Conservation (phyloP, 2,797 vertebrate species). For the Gallinago stenura region DNA sequence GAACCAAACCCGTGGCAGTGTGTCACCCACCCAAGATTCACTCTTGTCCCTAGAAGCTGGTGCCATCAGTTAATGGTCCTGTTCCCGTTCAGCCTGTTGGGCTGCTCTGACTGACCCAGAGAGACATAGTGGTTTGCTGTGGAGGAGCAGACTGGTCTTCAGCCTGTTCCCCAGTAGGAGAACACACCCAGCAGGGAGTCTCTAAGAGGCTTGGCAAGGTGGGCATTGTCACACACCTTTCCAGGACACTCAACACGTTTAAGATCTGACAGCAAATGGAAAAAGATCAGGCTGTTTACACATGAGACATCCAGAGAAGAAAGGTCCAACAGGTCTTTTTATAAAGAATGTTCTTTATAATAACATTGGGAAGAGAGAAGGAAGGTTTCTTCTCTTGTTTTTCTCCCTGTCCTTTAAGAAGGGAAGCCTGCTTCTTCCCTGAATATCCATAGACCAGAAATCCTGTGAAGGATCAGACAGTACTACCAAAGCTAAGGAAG, state of each 20-base stretch:
- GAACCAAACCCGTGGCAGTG: neutral
- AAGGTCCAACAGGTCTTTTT: neutral
- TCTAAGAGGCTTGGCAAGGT: neutral
- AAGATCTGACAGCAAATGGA: neutral
- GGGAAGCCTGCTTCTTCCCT: neutral
- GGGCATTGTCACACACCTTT: neutral
- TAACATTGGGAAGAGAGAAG: neutral
- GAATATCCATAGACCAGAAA: neutral
- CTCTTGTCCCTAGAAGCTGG: neutral
- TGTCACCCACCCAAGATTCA: neutral
- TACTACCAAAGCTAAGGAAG: neutral
- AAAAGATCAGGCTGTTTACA: neutral
- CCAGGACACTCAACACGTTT: neutral
- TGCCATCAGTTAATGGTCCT: neutral
- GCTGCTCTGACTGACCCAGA: neutral
- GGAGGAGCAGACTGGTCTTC: neutral
- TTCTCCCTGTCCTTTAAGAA: neutral
- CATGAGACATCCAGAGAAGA: neutral
- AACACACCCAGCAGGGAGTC: neutral
- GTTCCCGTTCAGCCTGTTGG: neutral
- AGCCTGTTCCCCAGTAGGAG: neutral
- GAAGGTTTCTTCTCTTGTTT: neutral
- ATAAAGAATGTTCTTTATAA: neutral
- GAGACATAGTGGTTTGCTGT: accelerated
- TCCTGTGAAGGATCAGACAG: neutral